Evolutionary conservation across 2,113 vertebrate species (phyloP).

Genomic region (Spea multiplicata): DNA sequence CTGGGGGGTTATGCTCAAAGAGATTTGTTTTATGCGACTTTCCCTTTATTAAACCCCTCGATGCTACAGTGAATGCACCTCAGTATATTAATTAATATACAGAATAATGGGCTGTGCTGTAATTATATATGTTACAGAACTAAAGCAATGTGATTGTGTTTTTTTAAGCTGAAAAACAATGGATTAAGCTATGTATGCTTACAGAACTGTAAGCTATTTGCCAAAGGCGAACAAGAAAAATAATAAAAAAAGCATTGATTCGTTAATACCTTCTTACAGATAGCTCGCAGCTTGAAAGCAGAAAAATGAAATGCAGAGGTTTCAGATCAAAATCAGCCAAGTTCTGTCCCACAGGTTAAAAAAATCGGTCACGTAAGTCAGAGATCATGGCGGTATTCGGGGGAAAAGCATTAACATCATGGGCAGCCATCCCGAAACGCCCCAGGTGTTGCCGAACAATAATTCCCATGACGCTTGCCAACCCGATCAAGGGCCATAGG

Average conservation of each 20-base stretch:
- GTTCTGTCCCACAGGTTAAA: constrained; percentile 54
- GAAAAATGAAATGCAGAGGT: constrained; percentile 95
- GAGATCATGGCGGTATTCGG: too few species aligned
- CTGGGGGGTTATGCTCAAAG: too few species aligned
- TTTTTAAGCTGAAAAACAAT: constrained; percentile 57
- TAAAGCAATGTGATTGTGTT: constrained; percentile 64
- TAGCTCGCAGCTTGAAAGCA: constrained; percentile 99
- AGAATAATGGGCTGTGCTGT: not conserved
- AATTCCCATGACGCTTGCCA: too few species aligned
- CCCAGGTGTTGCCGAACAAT: too few species aligned
- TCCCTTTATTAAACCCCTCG: not conserved
- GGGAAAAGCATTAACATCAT: constrained; percentile 52
- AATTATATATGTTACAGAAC: constrained; percentile 48
- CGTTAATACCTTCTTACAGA: constrained; percentile 96
- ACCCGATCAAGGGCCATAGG: too few species aligned
- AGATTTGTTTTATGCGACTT: too few species aligned
- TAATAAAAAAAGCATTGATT: constrained; percentile 63
- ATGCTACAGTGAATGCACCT: constrained; percentile 58
- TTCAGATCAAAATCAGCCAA: constrained; percentile 79
- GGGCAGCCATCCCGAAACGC: not conserved
- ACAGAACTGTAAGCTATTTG: constrained; percentile 67
- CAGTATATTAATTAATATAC: not conserved
- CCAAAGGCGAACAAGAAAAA: constrained; percentile 60
- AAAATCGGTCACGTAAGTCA: constrained; percentile 35
- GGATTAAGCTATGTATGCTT: constrained; percentile 60